Percentiles rank a stretch among this genome's conserved stretches.
Evolutionary conservation across 1,140 invertebrate genomes (phyloP).

Genomic region (Lasioglossum albipes): DNA sequence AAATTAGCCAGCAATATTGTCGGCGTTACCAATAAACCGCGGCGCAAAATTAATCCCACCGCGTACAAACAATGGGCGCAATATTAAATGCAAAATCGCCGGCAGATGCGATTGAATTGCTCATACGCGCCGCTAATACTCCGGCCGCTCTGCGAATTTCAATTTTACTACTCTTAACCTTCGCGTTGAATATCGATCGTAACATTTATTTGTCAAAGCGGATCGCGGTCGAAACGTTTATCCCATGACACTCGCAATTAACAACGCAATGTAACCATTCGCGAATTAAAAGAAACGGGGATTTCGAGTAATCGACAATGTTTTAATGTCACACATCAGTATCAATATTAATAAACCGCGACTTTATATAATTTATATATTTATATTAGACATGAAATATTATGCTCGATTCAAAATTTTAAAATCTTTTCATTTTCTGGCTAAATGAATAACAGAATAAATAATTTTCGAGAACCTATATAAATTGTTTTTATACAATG

Average conservation of each 20-base stretch:
- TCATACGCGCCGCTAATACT: slow-evolving; percentile 35
- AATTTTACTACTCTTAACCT: slow-evolving; percentile 9
- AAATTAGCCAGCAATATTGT: slow-evolving; percentile 57
- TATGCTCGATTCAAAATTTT: no score
- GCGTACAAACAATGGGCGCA: slow-evolving; percentile 44
- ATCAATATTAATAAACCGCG: no score
- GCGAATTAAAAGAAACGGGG: no score
- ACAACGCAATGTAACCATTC: neutral
- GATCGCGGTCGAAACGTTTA: no score
- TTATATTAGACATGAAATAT: no score
- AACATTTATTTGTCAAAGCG: neutral
- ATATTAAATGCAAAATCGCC: slow-evolving; percentile 52
- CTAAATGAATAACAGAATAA: no score
- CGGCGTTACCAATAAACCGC: slow-evolving; percentile 48
- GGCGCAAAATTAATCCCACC: slow-evolving; percentile 58
- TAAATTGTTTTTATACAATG: no score
- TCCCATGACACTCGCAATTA: neutral
- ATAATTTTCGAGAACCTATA: no score
- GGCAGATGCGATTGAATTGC: slow-evolving; percentile 46
- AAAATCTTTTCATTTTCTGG: no score
- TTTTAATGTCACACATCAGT: no score
- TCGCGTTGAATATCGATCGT: neutral
- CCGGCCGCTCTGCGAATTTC: slow-evolving; percentile 20
- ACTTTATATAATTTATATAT: no score
- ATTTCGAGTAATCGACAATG: no score